These are phyloP conservation scores for Dermatemys mawii DNA, from an alignment of 2,113 vertebrate species.

Conservation along the genomic window DNA sequence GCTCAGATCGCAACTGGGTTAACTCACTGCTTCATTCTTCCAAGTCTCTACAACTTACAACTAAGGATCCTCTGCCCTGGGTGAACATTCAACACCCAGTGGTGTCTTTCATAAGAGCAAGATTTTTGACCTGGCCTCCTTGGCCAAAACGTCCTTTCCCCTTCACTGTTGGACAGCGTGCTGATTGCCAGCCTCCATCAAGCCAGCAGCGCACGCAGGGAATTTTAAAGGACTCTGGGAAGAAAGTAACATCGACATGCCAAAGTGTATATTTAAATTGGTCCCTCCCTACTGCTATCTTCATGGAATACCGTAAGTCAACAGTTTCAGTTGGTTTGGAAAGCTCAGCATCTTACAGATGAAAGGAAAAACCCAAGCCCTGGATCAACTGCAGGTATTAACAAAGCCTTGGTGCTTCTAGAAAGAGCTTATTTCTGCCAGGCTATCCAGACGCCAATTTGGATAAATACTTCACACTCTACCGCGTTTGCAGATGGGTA, in stretches of 20 bases:
- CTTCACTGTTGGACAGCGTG: background rate
- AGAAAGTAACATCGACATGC: background rate
- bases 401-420: too few relatives aligned
- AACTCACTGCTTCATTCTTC: background rate
- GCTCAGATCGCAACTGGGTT: background rate
- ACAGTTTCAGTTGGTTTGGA: background rate
- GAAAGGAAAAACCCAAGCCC: background rate
- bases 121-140: background rate
- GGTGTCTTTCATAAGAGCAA: rapidly evolving
- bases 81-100: background rate
- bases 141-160: background rate
- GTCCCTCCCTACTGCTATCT: background rate
- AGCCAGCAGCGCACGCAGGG: background rate
- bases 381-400: background rate
- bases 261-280: rapidly evolving
- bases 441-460: too few relatives aligned
- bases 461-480: too few relatives aligned
- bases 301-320: background rate
- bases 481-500: too few relatives aligned
- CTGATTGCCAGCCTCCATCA: background rate
- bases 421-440: too few relatives aligned
- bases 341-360: background rate
- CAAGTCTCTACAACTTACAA: background rate
- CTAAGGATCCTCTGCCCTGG: background rate
- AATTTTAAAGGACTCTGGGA: background rate